These are phyloP conservation scores for Pseudonaja textilis DNA, from an alignment of 2,113 vertebrate species.

Conservation along the genomic window DNA sequence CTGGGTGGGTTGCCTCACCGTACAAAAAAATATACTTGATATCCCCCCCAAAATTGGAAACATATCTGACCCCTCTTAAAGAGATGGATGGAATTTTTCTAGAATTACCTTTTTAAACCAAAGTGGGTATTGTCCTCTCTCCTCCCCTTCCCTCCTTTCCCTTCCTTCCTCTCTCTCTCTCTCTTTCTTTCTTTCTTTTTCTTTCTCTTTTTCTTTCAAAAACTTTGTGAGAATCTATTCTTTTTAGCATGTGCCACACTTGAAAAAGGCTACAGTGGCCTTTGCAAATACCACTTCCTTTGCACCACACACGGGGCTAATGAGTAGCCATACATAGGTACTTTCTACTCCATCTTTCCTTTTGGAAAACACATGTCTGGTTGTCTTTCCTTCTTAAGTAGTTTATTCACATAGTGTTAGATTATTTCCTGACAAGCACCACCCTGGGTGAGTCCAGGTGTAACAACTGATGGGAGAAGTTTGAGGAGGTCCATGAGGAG, in stretches of 20 bases:
- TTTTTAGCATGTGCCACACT: constrained; percentile 71
- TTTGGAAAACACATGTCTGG: constrained; percentile 74
- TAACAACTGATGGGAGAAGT: constrained; percentile 44
- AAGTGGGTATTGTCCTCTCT: neutral
- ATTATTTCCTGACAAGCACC: constrained; percentile 69
- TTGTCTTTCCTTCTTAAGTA: constrained; percentile 81
- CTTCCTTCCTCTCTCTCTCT: too few relatives aligned
- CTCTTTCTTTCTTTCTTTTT: too few relatives aligned
- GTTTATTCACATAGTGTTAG: constrained; percentile 77
- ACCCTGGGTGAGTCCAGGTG: constrained; percentile 54
- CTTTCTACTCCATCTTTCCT: constrained; percentile 77
- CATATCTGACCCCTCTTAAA: neutral
- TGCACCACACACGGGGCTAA: constrained; percentile 69
- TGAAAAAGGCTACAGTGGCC: constrained; percentile 83
- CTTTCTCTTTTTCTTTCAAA: neutral
- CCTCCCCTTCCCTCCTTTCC: too few relatives aligned
- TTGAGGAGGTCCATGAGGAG: neutral
- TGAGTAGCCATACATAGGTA: constrained; percentile 72
- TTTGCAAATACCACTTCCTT: constrained; percentile 78
- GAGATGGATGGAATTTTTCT: neutral
- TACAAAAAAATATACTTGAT: neutral
- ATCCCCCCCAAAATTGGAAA: neutral
- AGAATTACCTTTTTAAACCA: neutral
- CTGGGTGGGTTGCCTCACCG: neutral
- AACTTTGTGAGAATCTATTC: constrained; percentile 69